A percentile compares a stretch with the other conserved stretches of the same genome.
phyloP scores from a whole-genome alignment of 1,140 invertebrate species.

The Rhagoletis zephyria region DNA sequence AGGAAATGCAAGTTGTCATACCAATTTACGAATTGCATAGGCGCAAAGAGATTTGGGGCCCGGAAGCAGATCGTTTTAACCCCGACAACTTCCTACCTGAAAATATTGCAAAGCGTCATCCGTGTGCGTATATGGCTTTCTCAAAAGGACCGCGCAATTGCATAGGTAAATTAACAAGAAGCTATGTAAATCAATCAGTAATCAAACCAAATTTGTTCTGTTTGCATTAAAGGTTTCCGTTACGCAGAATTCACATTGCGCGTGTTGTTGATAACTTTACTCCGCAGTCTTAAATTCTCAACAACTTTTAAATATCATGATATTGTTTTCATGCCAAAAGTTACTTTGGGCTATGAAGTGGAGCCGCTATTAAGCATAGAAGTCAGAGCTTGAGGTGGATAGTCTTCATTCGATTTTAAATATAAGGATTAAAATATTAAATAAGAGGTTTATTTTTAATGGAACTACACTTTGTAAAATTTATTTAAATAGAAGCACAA shows the following conservation, averaged over 20 bases:
- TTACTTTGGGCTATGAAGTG: constrained; percentile 1
- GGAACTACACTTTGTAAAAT: too few species aligned
- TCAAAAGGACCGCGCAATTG: constrained; percentile 68
- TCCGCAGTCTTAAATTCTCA: constrained; percentile 35
- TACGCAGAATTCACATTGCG: constrained; percentile 11
- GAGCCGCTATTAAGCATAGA: neutral
- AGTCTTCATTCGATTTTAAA: too few species aligned
- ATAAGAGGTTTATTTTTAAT: too few species aligned
- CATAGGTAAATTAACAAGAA: constrained; percentile 60
- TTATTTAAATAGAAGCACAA: too few species aligned
- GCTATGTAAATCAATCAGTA: neutral
- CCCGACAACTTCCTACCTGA: constrained; percentile 68
- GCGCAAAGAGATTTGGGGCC: constrained; percentile 65
- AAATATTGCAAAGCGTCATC: constrained; percentile 63
- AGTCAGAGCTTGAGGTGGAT: too few species aligned
- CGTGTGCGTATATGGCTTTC: constrained; percentile 69
- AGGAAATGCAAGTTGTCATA: constrained; percentile 62
- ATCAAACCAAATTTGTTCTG: neutral
- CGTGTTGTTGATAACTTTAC: neutral
- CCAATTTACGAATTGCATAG: constrained; percentile 66
- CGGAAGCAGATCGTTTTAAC: constrained; percentile 65
- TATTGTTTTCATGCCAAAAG: neutral
- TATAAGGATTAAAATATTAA: too few species aligned
- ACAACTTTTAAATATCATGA: constrained; percentile 43
- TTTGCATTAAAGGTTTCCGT: constrained; percentile 8